Percentiles rank a stretch among this genome's conserved stretches.
These are phyloP conservation scores for Trichosurus vulpecula DNA, from an alignment of 2,797 vertebrate species.

Conservation along the genomic window DNA sequence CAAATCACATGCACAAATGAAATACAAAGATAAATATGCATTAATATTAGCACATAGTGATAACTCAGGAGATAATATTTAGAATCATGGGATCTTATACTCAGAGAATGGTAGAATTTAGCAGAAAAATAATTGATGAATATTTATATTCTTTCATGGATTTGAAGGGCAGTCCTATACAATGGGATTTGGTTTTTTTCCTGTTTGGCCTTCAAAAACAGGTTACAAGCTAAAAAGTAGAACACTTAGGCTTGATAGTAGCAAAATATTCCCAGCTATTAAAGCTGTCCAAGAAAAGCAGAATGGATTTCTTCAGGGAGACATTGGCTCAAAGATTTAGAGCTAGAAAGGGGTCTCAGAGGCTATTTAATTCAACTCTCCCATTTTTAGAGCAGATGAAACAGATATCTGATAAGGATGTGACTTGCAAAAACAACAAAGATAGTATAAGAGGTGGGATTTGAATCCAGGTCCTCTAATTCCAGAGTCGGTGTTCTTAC, in stretches of 20 bases:
- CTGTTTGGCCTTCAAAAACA: neutral
- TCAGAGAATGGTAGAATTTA: neutral
- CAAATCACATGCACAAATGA: neutral
- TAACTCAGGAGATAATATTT: neutral
- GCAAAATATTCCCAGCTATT: neutral
- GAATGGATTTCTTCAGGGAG: neutral
- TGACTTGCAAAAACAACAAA: neutral
- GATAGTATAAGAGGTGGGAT: neutral
- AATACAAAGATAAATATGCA: neutral
- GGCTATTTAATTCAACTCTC: neutral
- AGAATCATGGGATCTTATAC: neutral
- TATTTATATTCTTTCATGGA: neutral
- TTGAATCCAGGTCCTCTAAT: neutral
- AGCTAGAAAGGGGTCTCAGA: neutral
- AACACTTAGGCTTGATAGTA: neutral
- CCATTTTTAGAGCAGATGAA: neutral
- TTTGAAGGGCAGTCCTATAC: neutral
- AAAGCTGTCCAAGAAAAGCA: neutral
- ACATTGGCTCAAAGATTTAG: neutral
- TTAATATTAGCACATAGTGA: neutral
- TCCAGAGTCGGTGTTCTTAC: neutral
- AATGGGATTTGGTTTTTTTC: neutral
- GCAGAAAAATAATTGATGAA: neutral
- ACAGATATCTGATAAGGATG: neutral
- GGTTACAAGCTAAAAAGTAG: neutral